phyloP scores from a whole-genome alignment of 2,113 vertebrate genomes.

The Prietella phreatophila region DNA sequence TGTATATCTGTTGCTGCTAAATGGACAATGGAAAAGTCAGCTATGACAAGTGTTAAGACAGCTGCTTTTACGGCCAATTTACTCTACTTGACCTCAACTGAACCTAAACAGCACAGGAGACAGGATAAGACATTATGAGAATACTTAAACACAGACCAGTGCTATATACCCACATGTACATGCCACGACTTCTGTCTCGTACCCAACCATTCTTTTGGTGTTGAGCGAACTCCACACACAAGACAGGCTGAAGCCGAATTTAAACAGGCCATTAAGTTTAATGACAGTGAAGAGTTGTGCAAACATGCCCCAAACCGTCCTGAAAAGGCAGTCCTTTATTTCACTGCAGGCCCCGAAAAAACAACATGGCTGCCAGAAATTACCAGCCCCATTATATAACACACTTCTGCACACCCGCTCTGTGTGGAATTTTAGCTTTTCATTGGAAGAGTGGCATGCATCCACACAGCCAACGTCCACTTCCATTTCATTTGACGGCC shows the following conservation, averaged over 20 bases:
- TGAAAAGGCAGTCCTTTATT: slow-evolving; percentile 44
- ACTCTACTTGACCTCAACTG: background rate
- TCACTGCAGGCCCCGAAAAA: slow-evolving; percentile 28
- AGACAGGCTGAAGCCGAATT: slow-evolving; percentile 26
- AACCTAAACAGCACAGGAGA: slow-evolving; percentile 14
- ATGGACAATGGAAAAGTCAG: background rate
- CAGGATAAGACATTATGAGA: background rate
- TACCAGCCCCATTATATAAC: slow-evolving; percentile 29
- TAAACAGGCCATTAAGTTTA: slow-evolving; percentile 54
- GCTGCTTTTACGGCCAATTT: background rate
- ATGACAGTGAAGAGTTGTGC: slow-evolving; percentile 40
- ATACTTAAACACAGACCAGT: slow-evolving; percentile 1
- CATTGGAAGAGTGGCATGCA: slow-evolving; percentile 15
- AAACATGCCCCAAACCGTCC: slow-evolving; percentile 26
- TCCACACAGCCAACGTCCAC: slow-evolving; percentile 3
- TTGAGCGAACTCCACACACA: background rate
- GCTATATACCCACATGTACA: slow-evolving; percentile 4
- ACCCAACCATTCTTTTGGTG: background rate
- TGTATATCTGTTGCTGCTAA: slow-evolving; percentile 11
- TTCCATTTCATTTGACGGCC: slow-evolving; percentile 32
- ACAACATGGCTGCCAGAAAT: slow-evolving; percentile 43
- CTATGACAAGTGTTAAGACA: slow-evolving; percentile 7
- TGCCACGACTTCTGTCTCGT: slow-evolving; percentile 16
- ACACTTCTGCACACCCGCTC: background rate
- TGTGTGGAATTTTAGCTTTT: slow-evolving; percentile 29